These are phyloP conservation scores for Sarcophaga carnaria DNA, from an alignment of 2,888 invertebrate species.

Conservation along the genomic window DNA sequence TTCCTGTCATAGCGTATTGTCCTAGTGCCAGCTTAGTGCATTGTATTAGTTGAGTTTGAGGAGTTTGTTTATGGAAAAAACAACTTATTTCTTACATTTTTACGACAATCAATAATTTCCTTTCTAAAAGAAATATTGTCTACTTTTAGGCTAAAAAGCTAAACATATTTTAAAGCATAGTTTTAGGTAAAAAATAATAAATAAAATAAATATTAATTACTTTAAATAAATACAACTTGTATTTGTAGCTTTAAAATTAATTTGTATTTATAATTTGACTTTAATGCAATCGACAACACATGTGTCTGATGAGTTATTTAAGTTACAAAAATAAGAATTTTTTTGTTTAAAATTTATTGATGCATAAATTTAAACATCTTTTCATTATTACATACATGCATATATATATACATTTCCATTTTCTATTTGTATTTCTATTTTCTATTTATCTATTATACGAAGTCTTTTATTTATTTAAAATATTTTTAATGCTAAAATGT, in stretches of 20 bases:
- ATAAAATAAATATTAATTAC: neutral
- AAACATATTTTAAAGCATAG: neutral
- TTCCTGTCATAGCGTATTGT: too few relatives aligned
- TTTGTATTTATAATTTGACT: conserved; percentile 38
- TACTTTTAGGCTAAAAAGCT: conserved; percentile 4
- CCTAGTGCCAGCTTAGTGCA: too few relatives aligned
- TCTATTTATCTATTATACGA: conserved; percentile 26
- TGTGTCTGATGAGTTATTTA: neutral
- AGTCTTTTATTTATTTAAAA: conserved; percentile 38
- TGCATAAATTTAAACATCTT: conserved; percentile 27
- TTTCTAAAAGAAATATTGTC: neutral
- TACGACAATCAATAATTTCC: too few relatives aligned
- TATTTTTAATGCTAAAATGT: conserved; percentile 47
- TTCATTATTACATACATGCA: neutral
- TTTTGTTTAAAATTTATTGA: neutral
- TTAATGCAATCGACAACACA: conserved; percentile 18
- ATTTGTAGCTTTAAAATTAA: conserved; percentile 15
- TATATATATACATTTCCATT: neutral
- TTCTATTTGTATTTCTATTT: neutral
- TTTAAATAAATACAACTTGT: neutral
- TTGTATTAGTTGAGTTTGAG: too few relatives aligned
- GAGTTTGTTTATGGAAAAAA: too few relatives aligned
- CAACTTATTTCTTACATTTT: too few relatives aligned
- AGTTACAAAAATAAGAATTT: neutral
- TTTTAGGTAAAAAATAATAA: neutral